phyloP scores from a whole-genome alignment of 2,888 invertebrate genomes.

The Cerceris ruficornis region DNA sequence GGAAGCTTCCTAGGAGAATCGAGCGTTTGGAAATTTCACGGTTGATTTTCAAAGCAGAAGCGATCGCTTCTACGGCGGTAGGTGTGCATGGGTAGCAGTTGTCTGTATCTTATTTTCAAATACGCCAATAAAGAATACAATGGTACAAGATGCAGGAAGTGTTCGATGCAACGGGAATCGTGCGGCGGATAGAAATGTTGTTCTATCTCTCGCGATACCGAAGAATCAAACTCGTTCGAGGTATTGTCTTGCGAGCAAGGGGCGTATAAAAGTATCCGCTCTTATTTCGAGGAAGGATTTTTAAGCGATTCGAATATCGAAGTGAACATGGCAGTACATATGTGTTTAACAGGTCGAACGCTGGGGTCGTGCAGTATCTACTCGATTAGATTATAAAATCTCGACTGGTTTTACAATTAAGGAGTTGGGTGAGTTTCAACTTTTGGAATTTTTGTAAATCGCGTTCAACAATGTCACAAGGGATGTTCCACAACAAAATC shows the following conservation, averaged over 20 bases:
- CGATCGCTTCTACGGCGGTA: neutral
- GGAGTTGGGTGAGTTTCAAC: no score
- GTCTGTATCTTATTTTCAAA: conserved; percentile 8
- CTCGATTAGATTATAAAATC: no score
- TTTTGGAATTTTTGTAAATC: no score
- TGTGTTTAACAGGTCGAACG: no score
- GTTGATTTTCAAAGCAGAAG: neutral
- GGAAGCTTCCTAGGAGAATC: no score
- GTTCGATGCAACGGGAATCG: conserved; percentile 20
- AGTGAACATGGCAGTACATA: no score
- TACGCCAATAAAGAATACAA: conserved; percentile 43
- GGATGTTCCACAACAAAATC: no score
- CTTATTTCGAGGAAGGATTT: neutral
- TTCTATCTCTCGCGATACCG: neutral
- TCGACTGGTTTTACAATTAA: no score
- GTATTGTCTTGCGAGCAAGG: neutral
- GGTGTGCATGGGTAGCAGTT: neutral
- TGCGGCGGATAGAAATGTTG: conserved; percentile 26
- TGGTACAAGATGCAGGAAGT: conserved; percentile 30
- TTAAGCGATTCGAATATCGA: neutral
- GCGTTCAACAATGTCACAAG: no score
- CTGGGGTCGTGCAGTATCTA: no score
- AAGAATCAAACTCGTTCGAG: neutral
- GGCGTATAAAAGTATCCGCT: neutral
- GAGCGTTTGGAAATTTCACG: no score